Percentiles rank a stretch among this genome's conserved stretches.
Conservation (phyloP, 2,797 vertebrate genomes). For the Mustela erminea region DNA sequence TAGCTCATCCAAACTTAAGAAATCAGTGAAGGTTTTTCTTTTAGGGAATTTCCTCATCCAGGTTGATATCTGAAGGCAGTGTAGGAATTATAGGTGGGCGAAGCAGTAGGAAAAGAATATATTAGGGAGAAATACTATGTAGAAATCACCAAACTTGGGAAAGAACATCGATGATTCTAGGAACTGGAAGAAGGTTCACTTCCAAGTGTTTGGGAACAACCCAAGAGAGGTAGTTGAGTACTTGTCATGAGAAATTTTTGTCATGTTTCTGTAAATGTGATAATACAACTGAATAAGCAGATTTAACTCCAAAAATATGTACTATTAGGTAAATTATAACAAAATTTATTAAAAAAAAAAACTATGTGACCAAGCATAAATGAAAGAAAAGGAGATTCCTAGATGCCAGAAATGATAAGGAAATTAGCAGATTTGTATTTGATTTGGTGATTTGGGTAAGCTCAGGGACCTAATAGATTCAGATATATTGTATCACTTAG, state of each 20-base stretch:
- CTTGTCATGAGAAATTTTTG: neutral
- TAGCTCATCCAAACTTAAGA: neutral
- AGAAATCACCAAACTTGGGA: neutral
- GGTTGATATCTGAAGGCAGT: neutral
- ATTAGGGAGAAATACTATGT: neutral
- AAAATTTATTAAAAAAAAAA: neutral
- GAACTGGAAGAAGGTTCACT: neutral
- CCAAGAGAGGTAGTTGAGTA: neutral
- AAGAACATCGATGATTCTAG: neutral
- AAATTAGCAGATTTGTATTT: neutral
- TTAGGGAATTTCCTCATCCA: neutral
- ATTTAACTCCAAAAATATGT: neutral
- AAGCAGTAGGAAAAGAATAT: neutral
- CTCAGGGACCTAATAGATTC: neutral
- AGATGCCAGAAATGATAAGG: neutral
- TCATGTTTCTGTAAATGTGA: neutral
- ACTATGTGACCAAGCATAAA: neutral
- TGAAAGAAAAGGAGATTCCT: neutral
- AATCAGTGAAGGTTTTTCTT: neutral
- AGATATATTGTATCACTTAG: neutral
- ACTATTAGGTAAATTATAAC: neutral
- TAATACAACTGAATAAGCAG: neutral
- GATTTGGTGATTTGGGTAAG: neutral
- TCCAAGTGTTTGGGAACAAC: neutral
- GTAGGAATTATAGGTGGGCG: neutral